A percentile compares a stretch with the other conserved stretches of the same genome.
phyloP scores from a whole-genome alignment of 2,113 vertebrate genomes.

The Origma solitaria region DNA sequence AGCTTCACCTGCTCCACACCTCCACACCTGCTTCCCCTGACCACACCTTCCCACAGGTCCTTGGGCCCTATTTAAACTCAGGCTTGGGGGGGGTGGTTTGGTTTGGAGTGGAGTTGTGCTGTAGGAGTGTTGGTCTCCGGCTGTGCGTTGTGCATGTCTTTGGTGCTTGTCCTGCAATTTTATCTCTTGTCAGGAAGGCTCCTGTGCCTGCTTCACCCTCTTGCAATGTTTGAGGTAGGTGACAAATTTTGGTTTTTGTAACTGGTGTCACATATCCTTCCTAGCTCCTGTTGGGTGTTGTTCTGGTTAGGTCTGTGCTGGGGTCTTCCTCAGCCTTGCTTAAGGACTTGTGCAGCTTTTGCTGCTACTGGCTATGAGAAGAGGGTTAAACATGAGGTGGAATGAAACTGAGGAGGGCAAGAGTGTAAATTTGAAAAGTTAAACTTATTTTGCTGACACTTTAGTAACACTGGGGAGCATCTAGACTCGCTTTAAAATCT shows the following conservation, averaged over 20 bases:
- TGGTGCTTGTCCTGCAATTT: accelerated
- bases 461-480: accelerated
- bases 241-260: accelerated
- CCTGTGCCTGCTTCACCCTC: accelerated
- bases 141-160: accelerated
- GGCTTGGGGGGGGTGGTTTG: accelerated
- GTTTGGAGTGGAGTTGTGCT: accelerated
- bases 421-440: accelerated
- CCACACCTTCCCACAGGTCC: background rate
- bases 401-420: accelerated
- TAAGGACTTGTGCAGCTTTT: accelerated
- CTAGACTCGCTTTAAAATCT: background rate
- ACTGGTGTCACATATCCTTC: accelerated
- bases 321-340: accelerated
- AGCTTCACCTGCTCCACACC: no score
- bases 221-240: background rate
- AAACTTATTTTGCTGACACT: accelerated
- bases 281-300: accelerated
- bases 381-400: accelerated
- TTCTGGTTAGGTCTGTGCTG: background rate
- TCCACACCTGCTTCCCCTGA: no score
- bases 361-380: accelerated
- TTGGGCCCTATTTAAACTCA: background rate
- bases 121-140: accelerated
- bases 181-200: accelerated